Base-by-base conservation (phyloP, 1,140 invertebrate genomes). In the Mya arenaria region DNA sequence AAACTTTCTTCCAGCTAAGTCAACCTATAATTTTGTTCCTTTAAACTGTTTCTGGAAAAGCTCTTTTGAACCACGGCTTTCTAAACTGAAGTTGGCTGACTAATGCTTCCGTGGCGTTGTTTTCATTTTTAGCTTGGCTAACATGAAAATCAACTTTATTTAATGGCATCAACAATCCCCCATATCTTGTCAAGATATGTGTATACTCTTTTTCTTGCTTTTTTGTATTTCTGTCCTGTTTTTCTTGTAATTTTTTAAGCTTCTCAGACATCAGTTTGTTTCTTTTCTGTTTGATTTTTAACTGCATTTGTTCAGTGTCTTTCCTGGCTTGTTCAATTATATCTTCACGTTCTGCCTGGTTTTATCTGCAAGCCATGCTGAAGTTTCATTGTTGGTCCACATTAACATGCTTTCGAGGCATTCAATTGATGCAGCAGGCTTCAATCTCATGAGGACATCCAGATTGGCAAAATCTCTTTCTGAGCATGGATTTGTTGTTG, bases 391-490 rank as follows among this genome's bases (percentile, higher is more conserved):
- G 25, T 73, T 73, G 36, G 32, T 36, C 52, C 56, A 60, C 56
- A 60, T 73, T 30, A 73, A 58, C 17, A 58, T 60, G 52, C 52
- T 5, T 58, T 73, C 71, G 37, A n/a, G 37, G 8, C 52, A 37
- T 36, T 28, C 34, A 6, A 28, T 17, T n/a, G 15, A 15, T 15
- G 71, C 55, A 6, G 74, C 58, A 37, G 74, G 75, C 28, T 84
- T 84, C 0, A 58, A 4, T n/a, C 69, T 65, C 23, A 80, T 55
- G 8, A 79, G 41, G 8, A 65, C 41, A n/a, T 83, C 82, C 37
- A 83, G 36, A 19, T 78, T 65, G 8, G 66, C 73, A 73, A 84
- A 84, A 60, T 79, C 75, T 36, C 82, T 55, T n/a, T 79, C 60
- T 10, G 68, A 74, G 19, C 30, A 30, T 0, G 75, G 79, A 37